A percentile compares a stretch with the other conserved stretches of the same genome.
Evolutionary conservation across 2,113 vertebrate genomes (phyloP).

Genomic region (Tyto alba): DNA sequence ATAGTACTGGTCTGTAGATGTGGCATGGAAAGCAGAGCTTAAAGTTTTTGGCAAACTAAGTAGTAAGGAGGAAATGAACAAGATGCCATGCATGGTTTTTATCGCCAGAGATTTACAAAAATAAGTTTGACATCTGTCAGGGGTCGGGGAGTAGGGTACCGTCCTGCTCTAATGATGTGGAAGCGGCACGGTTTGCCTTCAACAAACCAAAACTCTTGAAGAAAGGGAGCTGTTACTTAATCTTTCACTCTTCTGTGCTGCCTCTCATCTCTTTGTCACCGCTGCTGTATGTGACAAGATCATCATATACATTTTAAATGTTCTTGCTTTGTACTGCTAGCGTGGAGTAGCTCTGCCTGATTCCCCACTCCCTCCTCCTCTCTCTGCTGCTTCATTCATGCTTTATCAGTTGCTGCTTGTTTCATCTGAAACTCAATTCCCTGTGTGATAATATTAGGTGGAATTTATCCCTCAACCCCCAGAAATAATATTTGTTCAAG

Average conservation of each 20-base stretch:
- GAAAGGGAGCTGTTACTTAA: neutral
- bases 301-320: neutral
- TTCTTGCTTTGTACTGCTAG: neutral
- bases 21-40: neutral
- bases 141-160: neutral
- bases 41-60: neutral
- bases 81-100: constrained; percentile 25
- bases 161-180: neutral
- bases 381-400: neutral
- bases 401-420: neutral
- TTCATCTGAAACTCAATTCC: neutral
- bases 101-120: neutral
- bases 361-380: neutral
- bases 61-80: constrained; percentile 11
- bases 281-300: neutral
- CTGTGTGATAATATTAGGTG: neutral
- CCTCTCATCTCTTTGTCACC: neutral
- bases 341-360: neutral
- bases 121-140: neutral
- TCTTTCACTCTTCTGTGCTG: neutral
- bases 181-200: neutral
- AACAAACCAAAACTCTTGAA: neutral
- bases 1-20: neutral
- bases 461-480: neutral
- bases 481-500: neutral